Conservation (phyloP, 2,113 vertebrate species). For the Meles meles region DNA sequence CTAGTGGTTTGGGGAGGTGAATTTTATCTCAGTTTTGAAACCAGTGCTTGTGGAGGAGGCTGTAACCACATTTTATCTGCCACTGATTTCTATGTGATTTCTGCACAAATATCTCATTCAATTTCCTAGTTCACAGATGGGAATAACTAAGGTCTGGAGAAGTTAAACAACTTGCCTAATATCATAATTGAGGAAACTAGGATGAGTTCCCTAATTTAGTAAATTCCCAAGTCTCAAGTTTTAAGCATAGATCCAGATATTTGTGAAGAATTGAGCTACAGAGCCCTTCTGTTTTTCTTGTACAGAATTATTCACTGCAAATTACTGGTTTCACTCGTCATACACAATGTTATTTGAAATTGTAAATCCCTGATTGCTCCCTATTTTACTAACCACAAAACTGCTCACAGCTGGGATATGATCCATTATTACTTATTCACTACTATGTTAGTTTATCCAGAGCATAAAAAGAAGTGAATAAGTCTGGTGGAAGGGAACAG, state of each 20-base stretch:
- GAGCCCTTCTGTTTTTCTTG: background rate
- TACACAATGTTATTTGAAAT: background rate
- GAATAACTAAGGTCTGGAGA: background rate
- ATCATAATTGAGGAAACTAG: background rate
- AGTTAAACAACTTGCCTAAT: background rate
- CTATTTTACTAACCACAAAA: constrained; percentile 26
- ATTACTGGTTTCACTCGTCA: background rate
- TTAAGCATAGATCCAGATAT: background rate
- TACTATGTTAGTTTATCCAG: constrained; percentile 59
- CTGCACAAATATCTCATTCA: background rate
- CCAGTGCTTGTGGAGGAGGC: rapidly evolving
- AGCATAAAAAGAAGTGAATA: constrained; percentile 66
- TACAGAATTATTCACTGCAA: constrained; percentile 1
- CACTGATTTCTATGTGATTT: background rate
- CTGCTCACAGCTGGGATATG: constrained; percentile 57
- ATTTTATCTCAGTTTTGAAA: background rate
- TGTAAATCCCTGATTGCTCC: constrained; percentile 6
- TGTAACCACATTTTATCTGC: background rate
- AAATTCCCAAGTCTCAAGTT: background rate
- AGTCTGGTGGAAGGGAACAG: constrained; percentile 58
- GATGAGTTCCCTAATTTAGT: background rate
- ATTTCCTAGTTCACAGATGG: background rate
- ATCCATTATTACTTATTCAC: constrained; percentile 67
- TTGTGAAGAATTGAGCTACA: background rate
- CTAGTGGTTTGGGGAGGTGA: background rate